Base-by-base conservation (phyloP, 1,140 invertebrate genomes). In the Drosophila parvula region DNA sequence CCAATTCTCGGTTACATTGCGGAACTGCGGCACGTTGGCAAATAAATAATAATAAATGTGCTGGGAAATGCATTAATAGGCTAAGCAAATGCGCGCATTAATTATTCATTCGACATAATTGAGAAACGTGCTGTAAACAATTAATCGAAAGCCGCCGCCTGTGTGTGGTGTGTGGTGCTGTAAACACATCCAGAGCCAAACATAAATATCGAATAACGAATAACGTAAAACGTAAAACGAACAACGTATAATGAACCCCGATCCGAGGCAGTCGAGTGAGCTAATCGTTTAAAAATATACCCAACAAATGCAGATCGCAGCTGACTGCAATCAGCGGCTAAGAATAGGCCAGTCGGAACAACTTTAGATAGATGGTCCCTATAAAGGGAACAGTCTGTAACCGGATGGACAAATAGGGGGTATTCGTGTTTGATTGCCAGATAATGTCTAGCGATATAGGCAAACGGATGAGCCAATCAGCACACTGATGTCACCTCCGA, bases 11-110 rank as follows among this genome's bases (percentile, higher is more conserved):
- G 40, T 62, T 58, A 60, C 67, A 51, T 80, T 53, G 81, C 81
- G 81, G 81, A 84, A 84, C 78, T 74, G 43, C 74, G 55, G 48
- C 81, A 85, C 80, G 64, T 83, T 83, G 58, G 65, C 65, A 60
- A 83, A 85, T 84, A 80, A 84, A 78, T 77, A 85, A 80, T 74
- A 83, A 84, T 84, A 74, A 76, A 80, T 77, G 81, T 77, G 53
- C 53, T 78, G 77, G 73, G 55, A 84, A 85, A 64, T 85, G 77
- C 81, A 83, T 80, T 84, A 63, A 73, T 68, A 67, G 60, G 67
- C 76, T 70, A 76, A 58, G 43, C 59, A 50, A 75, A 58, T 79
- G 80, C 44, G 70, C 60, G 68, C 44, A 58, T 61, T 63, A 78
- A 65, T 78, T 69, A 84, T 84, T 74, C 77, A 84, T 68, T 84